Percentiles rank a stretch among this genome's conserved stretches.
phyloP scores from a whole-genome alignment of 2,113 vertebrate genomes.

The Eudyptes chrysolophus region DNA sequence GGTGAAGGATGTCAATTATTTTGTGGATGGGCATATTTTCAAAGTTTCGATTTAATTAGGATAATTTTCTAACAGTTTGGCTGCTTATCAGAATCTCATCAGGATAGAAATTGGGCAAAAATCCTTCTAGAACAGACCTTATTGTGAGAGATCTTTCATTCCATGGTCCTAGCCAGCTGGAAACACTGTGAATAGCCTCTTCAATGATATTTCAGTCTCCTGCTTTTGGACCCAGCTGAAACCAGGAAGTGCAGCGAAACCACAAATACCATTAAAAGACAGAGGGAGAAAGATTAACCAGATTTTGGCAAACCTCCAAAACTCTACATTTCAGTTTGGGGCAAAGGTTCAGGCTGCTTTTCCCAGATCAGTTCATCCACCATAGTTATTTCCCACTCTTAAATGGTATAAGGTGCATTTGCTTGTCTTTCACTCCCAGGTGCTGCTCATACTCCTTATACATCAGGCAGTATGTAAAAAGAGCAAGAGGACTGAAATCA shows the following conservation, averaged over 20 bases:
- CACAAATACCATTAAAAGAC: slow-evolving; percentile 51
- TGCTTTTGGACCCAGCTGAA: slow-evolving; percentile 47
- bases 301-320: slow-evolving; percentile 44
- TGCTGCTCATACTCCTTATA: background rate
- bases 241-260: background rate
- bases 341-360: slow-evolving; percentile 43
- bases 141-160: slow-evolving; percentile 49
- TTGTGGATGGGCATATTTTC: background rate
- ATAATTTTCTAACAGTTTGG: slow-evolving; percentile 22
- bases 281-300: slow-evolving; percentile 55
- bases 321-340: slow-evolving; percentile 41
- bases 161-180: slow-evolving; percentile 37
- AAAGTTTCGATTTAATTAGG: background rate
- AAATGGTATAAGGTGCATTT: background rate
- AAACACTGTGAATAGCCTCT: slow-evolving; percentile 54
- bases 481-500: slow-evolving; percentile 22
- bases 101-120: slow-evolving; percentile 19
- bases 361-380: background rate
- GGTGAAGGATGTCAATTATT: background rate
- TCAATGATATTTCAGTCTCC: slow-evolving; percentile 53
- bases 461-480: background rate
- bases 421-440: background rate
- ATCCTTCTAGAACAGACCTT: slow-evolving; percentile 36
- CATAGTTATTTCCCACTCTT: background rate
- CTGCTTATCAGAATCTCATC: slow-evolving; percentile 27